phyloP scores from a whole-genome alignment of 2,113 vertebrate genomes.

The Dromaius novaehollandiae region DNA sequence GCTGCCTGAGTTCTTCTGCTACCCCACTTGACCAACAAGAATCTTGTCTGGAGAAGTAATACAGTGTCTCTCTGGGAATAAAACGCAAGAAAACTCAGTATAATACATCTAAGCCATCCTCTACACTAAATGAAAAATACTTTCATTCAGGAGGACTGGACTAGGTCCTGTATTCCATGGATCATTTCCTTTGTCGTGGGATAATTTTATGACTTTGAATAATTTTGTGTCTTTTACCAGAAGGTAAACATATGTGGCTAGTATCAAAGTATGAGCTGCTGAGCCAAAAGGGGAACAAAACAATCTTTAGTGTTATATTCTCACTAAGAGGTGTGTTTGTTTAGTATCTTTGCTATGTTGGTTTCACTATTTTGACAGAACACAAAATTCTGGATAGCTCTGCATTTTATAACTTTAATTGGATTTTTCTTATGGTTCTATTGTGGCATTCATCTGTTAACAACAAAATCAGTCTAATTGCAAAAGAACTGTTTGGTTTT shows the following conservation, averaged over 20 bases:
- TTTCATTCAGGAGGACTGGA: neutral
- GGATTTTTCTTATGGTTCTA: neutral
- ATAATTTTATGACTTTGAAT: neutral
- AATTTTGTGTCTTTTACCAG: neutral
- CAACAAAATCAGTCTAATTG: neutral
- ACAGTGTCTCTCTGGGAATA: neutral
- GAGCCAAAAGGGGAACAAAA: neutral
- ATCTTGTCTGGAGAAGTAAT: neutral
- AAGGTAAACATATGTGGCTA: neutral
- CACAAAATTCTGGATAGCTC: neutral
- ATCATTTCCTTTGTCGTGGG: neutral
- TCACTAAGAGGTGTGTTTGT: too few relatives aligned
- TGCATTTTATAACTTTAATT: neutral
- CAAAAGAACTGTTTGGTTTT: neutral
- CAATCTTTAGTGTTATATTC: too few relatives aligned
- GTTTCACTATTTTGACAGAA: neutral
- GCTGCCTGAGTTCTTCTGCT: neutral
- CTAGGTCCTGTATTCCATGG: neutral
- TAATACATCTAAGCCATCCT: neutral
- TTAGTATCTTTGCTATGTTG: neutral
- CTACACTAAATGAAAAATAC: neutral
- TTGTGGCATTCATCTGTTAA: neutral
- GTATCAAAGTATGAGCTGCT: neutral
- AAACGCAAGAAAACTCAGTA: neutral
- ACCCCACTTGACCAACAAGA: neutral